These are phyloP conservation scores for Raillietiella orientalis DNA, from an alignment of 2,888 invertebrate genomes.

Conservation along the genomic window DNA sequence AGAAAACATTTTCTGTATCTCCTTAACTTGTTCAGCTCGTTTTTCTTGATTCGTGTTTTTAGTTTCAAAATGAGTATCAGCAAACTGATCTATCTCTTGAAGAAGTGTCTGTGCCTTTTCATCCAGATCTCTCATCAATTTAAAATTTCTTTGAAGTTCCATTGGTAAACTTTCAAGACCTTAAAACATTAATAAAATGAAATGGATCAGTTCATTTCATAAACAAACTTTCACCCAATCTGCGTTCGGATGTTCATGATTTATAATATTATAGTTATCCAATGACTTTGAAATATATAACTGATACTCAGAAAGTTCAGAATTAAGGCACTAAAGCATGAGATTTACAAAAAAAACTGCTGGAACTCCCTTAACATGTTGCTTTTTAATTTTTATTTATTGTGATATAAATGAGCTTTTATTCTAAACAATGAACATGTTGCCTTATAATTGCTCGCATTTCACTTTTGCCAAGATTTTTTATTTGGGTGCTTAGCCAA, in stretches of 20 bases:
- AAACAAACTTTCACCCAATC: conserved; percentile 1
- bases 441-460: too few relatives aligned
- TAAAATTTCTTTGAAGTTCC: conserved; percentile 80
- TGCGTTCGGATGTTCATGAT: background rate
- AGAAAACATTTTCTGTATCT: conserved; percentile 57
- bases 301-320: too few relatives aligned
- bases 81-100: conserved; percentile 59
- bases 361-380: too few relatives aligned
- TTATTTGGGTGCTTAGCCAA: too few relatives aligned
- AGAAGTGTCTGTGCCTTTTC: conserved; percentile 45
- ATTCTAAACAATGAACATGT: too few relatives aligned
- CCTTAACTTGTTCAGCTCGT: conserved; percentile 43
- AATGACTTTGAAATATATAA: background rate
- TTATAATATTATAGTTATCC: background rate
- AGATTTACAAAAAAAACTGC: too few relatives aligned
- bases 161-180: conserved; percentile 77
- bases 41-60: conserved; percentile 21
- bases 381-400: too few relatives aligned
- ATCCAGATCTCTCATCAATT: conserved; percentile 77
- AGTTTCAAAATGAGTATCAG: conserved; percentile 43
- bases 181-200: conserved; percentile 12
- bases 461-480: too few relatives aligned
- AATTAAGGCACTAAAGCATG: too few relatives aligned
- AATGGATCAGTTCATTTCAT: too few relatives aligned
- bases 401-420: too few relatives aligned